Evolutionary conservation across 1,140 invertebrate genomes (phyloP).

Genomic region (Apolygus lucorum): DNA sequence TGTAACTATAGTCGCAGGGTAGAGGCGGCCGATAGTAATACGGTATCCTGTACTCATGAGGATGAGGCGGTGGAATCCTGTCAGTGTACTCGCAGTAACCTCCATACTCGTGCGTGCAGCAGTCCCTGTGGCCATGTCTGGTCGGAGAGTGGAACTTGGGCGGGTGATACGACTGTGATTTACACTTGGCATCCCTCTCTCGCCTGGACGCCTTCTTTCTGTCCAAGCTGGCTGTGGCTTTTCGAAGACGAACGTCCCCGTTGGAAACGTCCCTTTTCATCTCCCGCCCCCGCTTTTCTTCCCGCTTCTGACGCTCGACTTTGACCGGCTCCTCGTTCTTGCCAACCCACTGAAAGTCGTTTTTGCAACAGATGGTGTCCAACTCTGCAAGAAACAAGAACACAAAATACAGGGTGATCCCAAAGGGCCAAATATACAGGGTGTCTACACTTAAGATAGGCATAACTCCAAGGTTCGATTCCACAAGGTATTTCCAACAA

Average conservation of each 20-base stretch:
- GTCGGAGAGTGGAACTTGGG: slow-evolving; percentile 11
- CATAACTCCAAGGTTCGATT: too few species aligned
- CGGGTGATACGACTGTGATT: background rate
- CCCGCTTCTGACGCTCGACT: background rate
- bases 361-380: slow-evolving; percentile 30
- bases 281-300: slow-evolving; percentile 16
- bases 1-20: slow-evolving; percentile 18
- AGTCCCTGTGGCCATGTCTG: slow-evolving; percentile 7
- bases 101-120: slow-evolving; percentile 9
- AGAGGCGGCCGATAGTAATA: slow-evolving; percentile 14
- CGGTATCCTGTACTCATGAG: slow-evolving; percentile 16
- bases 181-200: slow-evolving; percentile 18
- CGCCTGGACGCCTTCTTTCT: slow-evolving; percentile 18
- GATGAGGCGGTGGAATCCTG: slow-evolving; percentile 2
- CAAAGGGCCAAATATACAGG: too few species aligned
- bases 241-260: slow-evolving; percentile 1
- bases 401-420: too few species aligned
- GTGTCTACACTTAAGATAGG: too few species aligned
- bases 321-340: slow-evolving; percentile 12
- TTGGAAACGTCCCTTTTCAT: background rate
- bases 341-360: slow-evolving; percentile 32
- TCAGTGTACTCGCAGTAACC: slow-evolving; percentile 8
- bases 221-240: slow-evolving; percentile 20
- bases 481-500: too few species aligned
- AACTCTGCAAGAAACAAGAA: slow-evolving; percentile 29